Evolutionary conservation across 64 coral and sea anemone genomes (phyloP).

Genomic region (Montipora foliosa): DNA sequence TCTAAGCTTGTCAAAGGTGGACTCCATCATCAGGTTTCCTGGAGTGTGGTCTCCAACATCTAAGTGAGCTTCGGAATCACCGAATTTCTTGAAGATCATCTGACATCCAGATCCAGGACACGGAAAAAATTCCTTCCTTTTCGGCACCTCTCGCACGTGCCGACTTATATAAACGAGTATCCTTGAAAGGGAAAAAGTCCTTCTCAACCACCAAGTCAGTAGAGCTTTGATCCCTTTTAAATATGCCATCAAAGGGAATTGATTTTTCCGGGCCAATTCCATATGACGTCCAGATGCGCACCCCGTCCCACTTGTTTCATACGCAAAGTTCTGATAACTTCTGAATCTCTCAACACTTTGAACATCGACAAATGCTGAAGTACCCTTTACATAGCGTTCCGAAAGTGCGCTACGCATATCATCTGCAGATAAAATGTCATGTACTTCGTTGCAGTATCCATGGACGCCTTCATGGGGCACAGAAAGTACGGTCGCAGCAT

Average conservation of each 20-base stretch:
- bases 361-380: background rate
- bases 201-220: slow-evolving; percentile 35
- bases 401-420: too few relatives aligned
- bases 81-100: slow-evolving; percentile 39
- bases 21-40: slow-evolving; percentile 12
- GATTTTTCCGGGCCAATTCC: slow-evolving; percentile 18
- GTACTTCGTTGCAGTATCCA: too few relatives aligned
- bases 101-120: slow-evolving; percentile 37
- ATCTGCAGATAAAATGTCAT: too few relatives aligned
- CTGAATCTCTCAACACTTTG: background rate
- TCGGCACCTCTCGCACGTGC: background rate
- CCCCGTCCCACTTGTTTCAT: slow-evolving; percentile 16
- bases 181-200: slow-evolving; percentile 39
- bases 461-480: too few relatives aligned
- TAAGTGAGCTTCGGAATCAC: slow-evolving; percentile 47
- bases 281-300: slow-evolving; percentile 63
- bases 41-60: slow-evolving; percentile 11
- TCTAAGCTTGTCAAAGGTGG: slow-evolving; percentile 49
- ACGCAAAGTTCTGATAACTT: slow-evolving; percentile 50
- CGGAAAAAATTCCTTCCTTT: background rate
- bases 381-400: too few relatives aligned
- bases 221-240: slow-evolving; percentile 18
- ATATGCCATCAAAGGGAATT: slow-evolving; percentile 1
- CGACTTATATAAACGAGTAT: slow-evolving; percentile 10
- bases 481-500: too few relatives aligned